Evolutionary conservation across 1,140 invertebrate species (phyloP), one percentile per base, ranked within the genome.

Genomic region (Sycobia sp.): DNA sequence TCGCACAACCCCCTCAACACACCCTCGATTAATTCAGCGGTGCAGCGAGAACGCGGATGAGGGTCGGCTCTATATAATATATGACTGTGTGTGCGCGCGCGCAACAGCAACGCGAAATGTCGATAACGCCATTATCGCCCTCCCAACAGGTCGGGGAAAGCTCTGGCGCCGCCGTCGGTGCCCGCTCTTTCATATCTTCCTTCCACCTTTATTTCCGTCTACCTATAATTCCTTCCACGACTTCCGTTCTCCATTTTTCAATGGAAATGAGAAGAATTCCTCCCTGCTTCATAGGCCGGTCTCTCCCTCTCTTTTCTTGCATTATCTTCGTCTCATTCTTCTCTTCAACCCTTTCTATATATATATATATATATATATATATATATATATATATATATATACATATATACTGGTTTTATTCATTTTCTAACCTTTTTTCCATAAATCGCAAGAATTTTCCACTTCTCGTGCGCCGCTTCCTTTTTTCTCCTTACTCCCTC

Each of bases 71-170:
- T n/a, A n/a, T n/a, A n/a, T n/a, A n/a, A n/a, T n/a, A n/a, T n/a
- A n/a, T n/a, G n/a, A n/a, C n/a, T n/a, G n/a, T n/a, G n/a, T n/a
- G n/a, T n/a, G n/a, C n/a, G n/a, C 29, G 47, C 47, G 29, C 5
- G 29, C 41, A 43, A 43, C 41, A 54, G 34, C 44, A 34, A 22
- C 57, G 25, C 46, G 18, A 46, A 59, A 49, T 20, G 57, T 59
- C 44, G 46, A 59, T 59, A 59, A 59, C 46, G 46, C 46, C 57
- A 59, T 59, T 59, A 59, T 59, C 57, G 50, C 46, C n/a, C 50
- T 38, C 20, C 29, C 27, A 23, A 34, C 57, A 25, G 57, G 23
- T 39, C 27, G 14, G 13, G 14, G 10, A 36, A 14, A 38, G 36
- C 44, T 13, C 18, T 11, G 29, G 29, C 29, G 29, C 29, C 29